Evolutionary conservation across 2,888 invertebrate species (phyloP), one percentile per base, ranked within the genome.

Genomic region (Rhimphoctona megacephalus): DNA sequence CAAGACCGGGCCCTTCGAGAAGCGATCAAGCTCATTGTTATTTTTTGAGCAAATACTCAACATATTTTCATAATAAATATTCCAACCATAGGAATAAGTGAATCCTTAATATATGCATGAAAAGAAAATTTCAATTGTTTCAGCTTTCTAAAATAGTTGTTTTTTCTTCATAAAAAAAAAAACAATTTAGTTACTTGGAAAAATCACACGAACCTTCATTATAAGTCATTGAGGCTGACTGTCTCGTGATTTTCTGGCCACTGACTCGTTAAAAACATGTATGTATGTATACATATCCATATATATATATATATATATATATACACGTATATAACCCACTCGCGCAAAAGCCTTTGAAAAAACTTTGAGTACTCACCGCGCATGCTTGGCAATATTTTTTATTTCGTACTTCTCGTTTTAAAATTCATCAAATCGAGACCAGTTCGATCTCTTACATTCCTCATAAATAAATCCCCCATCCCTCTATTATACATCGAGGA

Each of bases 51-150:
- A 86, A 33, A 83, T 64, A 1, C 92, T 92, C 46, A 91, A 70
- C 33, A 89, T 81, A 6, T 36, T 88, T 88, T 91, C 87, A 30
- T 85, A 89, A 22, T 89, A 85, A 72, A 88, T 78, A 54, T 91
- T 91, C 88, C 91, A 91, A 17, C 91, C 89, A 25, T 87, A 87
- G 7, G 87, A 87, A n/a, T 89, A 82, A 33, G 82, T 72, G 70
- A 88, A 90, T 30, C 87, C 90, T 90, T 33, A 73, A 54, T 22
- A 66, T 14, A 81, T 22, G 22, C 43, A n/a, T n/a, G 36, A 25
- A 2, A 72, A 36, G n/a, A 39, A 78, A 52, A 46, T 70, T 49
- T 49, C 17, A 30, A 7, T 22, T 14, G 25, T 70, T 54, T 52
- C 36, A 25, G 25, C 54, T 19, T 61, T 66, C 25, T 11, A 22